These are phyloP conservation scores for Tanytarsus gracilentus DNA, from an alignment of 2,888 invertebrate genomes.

Conservation along the genomic window DNA sequence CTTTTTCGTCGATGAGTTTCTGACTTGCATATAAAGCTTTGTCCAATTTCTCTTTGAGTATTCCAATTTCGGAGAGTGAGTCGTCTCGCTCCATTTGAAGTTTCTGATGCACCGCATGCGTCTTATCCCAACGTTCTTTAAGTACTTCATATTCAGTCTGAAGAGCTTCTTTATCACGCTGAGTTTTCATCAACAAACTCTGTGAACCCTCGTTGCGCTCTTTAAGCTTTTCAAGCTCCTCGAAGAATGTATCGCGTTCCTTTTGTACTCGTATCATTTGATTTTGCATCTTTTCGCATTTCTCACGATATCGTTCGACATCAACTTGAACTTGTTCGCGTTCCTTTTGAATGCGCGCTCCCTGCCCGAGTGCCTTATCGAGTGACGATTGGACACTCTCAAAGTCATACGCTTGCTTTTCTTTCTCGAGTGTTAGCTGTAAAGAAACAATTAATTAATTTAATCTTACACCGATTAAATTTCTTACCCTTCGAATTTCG, in stretches of 20 bases:
- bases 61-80: slow-evolving; percentile 72
- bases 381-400: slow-evolving; percentile 84
- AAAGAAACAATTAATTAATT: slow-evolving; percentile 32
- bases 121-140: slow-evolving; percentile 82
- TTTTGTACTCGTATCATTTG: slow-evolving; percentile 77
- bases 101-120: slow-evolving; percentile 74
- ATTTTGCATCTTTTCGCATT: slow-evolving; percentile 75
- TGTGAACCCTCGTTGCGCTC: slow-evolving; percentile 75
- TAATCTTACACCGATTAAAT: slow-evolving; percentile 15
- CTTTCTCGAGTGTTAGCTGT: slow-evolving; percentile 78
- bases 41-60: slow-evolving; percentile 81
- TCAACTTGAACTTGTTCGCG: slow-evolving; percentile 76
- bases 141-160: slow-evolving; percentile 78
- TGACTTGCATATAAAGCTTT: slow-evolving; percentile 73
- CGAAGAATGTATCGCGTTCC: slow-evolving; percentile 73
- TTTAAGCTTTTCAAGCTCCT: slow-evolving; percentile 70
- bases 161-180: slow-evolving; percentile 75
- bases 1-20: slow-evolving; percentile 80
- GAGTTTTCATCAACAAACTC: slow-evolving; percentile 70
- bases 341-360: slow-evolving; percentile 81
- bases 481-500: slow-evolving; percentile 70
- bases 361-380: slow-evolving; percentile 81
- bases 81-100: slow-evolving; percentile 80
- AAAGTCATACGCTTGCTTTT: slow-evolving; percentile 83
- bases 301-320: slow-evolving; percentile 76